Evolutionary conservation across 2,888 invertebrate genomes (phyloP), one percentile per base, ranked within the genome.

Genomic region (Corbicula japonica): DNA sequence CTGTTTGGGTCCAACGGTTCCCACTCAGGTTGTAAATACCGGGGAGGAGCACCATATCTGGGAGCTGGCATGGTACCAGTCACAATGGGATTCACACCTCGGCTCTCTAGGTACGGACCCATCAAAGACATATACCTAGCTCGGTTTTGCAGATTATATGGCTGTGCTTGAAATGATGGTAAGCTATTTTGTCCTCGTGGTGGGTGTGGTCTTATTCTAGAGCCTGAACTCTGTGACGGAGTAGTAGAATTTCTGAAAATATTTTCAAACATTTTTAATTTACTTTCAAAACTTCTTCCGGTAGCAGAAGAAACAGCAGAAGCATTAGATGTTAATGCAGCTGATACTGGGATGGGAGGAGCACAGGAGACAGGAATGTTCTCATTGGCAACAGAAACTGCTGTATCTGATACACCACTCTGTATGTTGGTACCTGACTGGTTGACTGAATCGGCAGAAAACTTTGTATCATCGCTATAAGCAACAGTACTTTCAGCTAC

Each of bases 31-130:
- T n/a, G n/a, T n/a, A n/a, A n/a, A n/a, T n/a, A n/a, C n/a, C n/a
- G n/a, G n/a, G 52, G n/a, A 26, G 35, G n/a, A 26, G 32, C 26
- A 8, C 44, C 34, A 3, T 69, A 62, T 21, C 38, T 3, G 28
- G 28, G 10, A n/a, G 46, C 12, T 21, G 34, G 8, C 12, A 44
- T 54, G 21, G 44, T 28, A 1, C 61, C 50, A 5, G 50, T 35
- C 0, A 3, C 54, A 4, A 26, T 26, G 0, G 56, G 48, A 63
- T 63, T 58, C 0, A 69, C 48, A 35, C 73, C 73, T 32, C 80
- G 63, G n/a, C 79, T 78, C 38, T 73, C 73, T n/a, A 78, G 52
- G 48, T 79, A 83, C 10, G 82, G 82, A 35, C 79, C 80, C 68
- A 78, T 72, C 18, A 82, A 2, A 10, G 82, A 71, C 30, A 65